Percentiles rank a stretch among this genome's conserved stretches.
phyloP scores from a whole-genome alignment of 2,797 vertebrate species.

The Macroramphosus scolopax region DNA sequence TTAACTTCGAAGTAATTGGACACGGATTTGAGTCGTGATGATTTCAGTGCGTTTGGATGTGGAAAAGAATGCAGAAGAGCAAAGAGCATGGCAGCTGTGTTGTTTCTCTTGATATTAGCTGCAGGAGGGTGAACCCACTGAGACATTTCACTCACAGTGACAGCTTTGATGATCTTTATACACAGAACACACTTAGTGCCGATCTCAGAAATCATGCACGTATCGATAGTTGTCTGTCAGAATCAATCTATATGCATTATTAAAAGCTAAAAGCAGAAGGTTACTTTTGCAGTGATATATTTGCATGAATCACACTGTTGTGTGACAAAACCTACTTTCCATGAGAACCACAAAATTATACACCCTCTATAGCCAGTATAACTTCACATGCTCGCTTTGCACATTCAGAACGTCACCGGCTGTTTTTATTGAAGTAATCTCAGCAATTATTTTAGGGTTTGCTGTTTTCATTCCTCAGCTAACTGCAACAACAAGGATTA shows the following conservation, averaged over 20 bases:
- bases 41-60: constrained; percentile 2
- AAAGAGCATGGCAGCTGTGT: background rate
- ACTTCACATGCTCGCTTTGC: no score
- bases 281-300: background rate
- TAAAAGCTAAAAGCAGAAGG: background rate
- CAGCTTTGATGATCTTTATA: constrained; percentile 8
- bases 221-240: background rate
- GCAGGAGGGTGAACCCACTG: background rate
- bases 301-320: no score
- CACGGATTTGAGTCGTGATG: constrained; percentile 12
- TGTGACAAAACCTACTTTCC: no score
- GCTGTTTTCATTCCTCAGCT: no score
- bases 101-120: no score
- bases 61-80: constrained; percentile 1
- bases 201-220: background rate
- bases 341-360: no score
- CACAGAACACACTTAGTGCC: no score
- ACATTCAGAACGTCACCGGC: no score
- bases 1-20: constrained; percentile 35
- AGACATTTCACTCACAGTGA: background rate
- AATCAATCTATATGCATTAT: background rate
- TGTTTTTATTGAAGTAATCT: no score
- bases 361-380: no score
- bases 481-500: no score
- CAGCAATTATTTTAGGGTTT: no score